Conservation (phyloP, 1,140 invertebrate genomes). For the Brachionus paranguensis region DNA sequence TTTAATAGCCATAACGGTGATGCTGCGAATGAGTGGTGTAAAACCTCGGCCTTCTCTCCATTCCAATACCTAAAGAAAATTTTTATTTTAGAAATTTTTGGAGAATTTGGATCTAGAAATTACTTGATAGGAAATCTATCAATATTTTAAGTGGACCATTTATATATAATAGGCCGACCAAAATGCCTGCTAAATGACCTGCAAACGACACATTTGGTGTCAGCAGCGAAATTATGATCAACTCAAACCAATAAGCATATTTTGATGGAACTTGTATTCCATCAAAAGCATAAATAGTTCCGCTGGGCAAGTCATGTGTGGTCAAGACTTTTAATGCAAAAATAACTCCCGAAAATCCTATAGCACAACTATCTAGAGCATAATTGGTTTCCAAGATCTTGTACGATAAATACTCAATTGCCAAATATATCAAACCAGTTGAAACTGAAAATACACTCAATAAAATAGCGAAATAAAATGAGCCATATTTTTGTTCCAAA, state of each 20-base stretch:
- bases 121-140: constrained; percentile 51
- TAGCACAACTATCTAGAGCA: constrained; percentile 58
- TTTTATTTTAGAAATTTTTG: neutral
- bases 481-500: constrained; percentile 60
- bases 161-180: constrained; percentile 64
- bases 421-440: constrained; percentile 60
- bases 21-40: neutral
- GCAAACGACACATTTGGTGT: constrained; percentile 56
- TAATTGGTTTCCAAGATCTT: constrained; percentile 43
- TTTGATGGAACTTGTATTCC: constrained; percentile 60
- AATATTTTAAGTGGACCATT: constrained; percentile 61
- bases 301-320: constrained; percentile 55
- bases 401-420: constrained; percentile 49
- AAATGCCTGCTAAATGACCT: constrained; percentile 65
- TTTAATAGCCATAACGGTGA: neutral
- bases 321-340: constrained; percentile 67
- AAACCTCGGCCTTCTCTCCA: neutral
- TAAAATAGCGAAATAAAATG: constrained; percentile 60
- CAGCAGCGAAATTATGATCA: constrained; percentile 65
- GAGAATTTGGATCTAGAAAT: neutral
- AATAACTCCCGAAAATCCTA: constrained; percentile 64
- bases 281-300: constrained; percentile 52
- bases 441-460: constrained; percentile 59
- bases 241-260: constrained; percentile 64
- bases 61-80: neutral